Percentiles rank a stretch among this genome's conserved stretches.
phyloP scores from a whole-genome alignment of 2,888 invertebrate genomes.

The Pseudoips prasinana region DNA sequence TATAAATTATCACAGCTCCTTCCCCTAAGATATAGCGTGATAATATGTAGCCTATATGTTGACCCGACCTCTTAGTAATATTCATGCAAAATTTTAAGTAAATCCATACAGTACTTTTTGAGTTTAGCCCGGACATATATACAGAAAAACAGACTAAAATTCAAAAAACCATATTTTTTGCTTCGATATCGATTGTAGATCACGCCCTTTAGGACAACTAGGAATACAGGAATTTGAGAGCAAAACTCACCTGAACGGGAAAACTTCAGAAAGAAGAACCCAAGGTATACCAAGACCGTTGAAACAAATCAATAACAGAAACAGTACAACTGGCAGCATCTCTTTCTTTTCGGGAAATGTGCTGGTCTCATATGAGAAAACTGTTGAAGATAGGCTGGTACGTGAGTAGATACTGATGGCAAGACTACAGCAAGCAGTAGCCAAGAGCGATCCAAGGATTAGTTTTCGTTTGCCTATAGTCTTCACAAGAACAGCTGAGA shows the following conservation, averaged over 20 bases:
- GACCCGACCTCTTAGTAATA: too few relatives aligned
- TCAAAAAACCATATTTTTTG: too few relatives aligned
- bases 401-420: slow-evolving; percentile 59
- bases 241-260: slow-evolving; percentile 81
- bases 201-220: too few relatives aligned
- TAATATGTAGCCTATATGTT: too few relatives aligned
- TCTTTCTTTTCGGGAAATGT: slow-evolving; percentile 67
- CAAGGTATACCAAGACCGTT: slow-evolving; percentile 75
- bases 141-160: too few relatives aligned
- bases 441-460: slow-evolving; percentile 55
- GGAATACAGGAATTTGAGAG: too few relatives aligned
- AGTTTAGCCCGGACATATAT: too few relatives aligned
- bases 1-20: too few relatives aligned
- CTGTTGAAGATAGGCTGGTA: slow-evolving; percentile 38
- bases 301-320: slow-evolving; percentile 62
- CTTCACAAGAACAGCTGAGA: slow-evolving; percentile 63
- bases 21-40: too few relatives aligned
- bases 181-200: too few relatives aligned
- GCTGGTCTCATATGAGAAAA: slow-evolving; percentile 61
- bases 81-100: too few relatives aligned
- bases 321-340: slow-evolving; percentile 61
- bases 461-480: slow-evolving; percentile 65
- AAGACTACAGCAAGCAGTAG: slow-evolving; percentile 52
- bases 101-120: too few relatives aligned
- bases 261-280: slow-evolving; percentile 81